Evolutionary conservation across 1,140 invertebrate species (phyloP), one percentile per base, ranked within the genome.

Genomic region (Magallana angulata): DNA sequence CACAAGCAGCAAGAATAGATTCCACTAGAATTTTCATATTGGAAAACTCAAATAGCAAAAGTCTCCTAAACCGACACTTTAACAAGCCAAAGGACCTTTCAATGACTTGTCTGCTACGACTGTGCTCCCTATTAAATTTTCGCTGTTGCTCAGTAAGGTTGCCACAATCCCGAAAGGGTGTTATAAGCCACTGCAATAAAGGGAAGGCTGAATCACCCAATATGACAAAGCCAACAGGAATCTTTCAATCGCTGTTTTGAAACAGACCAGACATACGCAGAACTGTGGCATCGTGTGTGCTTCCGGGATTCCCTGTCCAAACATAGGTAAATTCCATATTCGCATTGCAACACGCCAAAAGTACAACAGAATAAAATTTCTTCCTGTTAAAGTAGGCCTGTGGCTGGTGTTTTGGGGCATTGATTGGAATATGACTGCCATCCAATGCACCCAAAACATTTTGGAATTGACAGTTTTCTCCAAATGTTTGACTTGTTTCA

Each of bases 401-500:
- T 18, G 85, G 82, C 36, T 87, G 64, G n/a, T 82, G 48, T 64
- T 8, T 60, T 60, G 88, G 85, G 24, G 88, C 85, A 60, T 89
- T 86, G 12, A 85, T 89, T 59, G 56, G 85, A 64, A 89, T 82
- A 64, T 89, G 88, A 59, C 85, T 80, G 16, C 85, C 85, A 89
- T 87, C 88, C 36, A 87, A 57, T 24, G 85, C 84, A n/a, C 88
- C 88, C 11, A 87, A 7, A 30, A 89, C 83, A 71, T 89, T 89
- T 68, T 86, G 88, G 59, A 89, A 71, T 60, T 85, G 71, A 81
- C 12, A 86, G 18, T 81, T 81, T 86, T 58, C 85, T 58, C 57
- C 71, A 60, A 86, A 86, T 62, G 81, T 57, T 60, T 58, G 57
- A 56, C 85, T 48, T 16, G 85, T 86, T 60, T 81, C 71, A 81